Evolutionary conservation across 2,113 vertebrate species (phyloP), one percentile per base, ranked within the genome.

Genomic region (Melanostigma gelatinosum): DNA sequence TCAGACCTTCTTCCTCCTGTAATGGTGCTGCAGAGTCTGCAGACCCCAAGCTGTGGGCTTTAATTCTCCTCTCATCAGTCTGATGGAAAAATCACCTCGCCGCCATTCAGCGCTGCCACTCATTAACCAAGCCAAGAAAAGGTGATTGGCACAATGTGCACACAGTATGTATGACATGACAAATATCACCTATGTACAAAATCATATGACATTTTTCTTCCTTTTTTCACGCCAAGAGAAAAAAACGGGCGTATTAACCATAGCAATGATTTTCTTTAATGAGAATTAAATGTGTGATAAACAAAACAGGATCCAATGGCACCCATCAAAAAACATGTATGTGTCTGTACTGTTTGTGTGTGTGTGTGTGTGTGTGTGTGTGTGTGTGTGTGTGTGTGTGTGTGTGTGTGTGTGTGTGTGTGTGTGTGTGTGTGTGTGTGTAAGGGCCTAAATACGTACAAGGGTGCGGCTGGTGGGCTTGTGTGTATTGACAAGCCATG

Each of bases 11-110:
- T 88, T 95, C 91, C 89, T 90, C 92, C 85, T 90, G 88, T 92
- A 94, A 94, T 93, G 89, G 93, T 85, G 91, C 91, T 85, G 92
- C 87, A 87, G 87, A 93, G 83, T 91, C 91, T 85, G 92, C 87
- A 87, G 87, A 94, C 94, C 93, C 87, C 91, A 91, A 91, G 94
- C 94, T 93, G 93, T 86, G 90, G 90, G 92, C 91, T 93, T 91
- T 93, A 95, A 94, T 95, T 94, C 93, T 94, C 87, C 91, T 88
- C 93, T 93, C 94, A 93, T 92, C 93, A 92, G 92, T 77, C 82
- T 93, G 92, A 94, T 94, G 92, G 93, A 93, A 92, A 94, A 95
- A 94, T 92, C 93, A 92, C 90, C 91, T 92, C 79, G 22, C 88
- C 89, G 91, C 93, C 92, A 91, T 94, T 95, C 93, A 92, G 85